Percentiles rank a stretch among this genome's conserved stretches.
phyloP scores from a whole-genome alignment of 2,797 vertebrate species.

The Enteromius thamalakanensis region DNA sequence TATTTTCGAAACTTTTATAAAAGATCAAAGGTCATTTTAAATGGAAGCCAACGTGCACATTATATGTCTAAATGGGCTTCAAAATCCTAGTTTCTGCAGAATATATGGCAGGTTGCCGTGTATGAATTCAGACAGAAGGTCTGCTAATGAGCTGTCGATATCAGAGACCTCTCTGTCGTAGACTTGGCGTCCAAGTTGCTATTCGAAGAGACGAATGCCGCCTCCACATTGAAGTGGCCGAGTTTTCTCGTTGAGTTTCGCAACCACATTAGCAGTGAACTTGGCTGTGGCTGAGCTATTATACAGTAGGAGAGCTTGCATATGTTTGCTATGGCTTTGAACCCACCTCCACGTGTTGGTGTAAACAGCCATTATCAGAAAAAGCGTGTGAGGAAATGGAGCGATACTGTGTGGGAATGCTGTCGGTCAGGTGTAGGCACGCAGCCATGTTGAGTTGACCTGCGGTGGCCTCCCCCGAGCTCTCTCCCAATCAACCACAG shows the following conservation, averaged over 20 bases:
- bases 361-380: conserved; percentile 49
- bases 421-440: conserved; percentile 64
- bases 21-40: conserved; percentile 26
- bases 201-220: neutral
- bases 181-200: conserved; percentile 1
- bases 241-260: conserved; percentile 39
- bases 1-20: conserved; percentile 11
- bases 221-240: conserved; percentile 20
- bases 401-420: conserved; percentile 49
- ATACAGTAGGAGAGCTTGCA: conserved; percentile 15
- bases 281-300: conserved; percentile 44
- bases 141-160: conserved; percentile 42
- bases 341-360: conserved; percentile 39
- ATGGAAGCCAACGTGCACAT: conserved; percentile 2
- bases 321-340: conserved; percentile 46
- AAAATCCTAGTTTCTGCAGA: neutral
- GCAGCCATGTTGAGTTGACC: conserved; percentile 59
- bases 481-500: conserved; percentile 71
- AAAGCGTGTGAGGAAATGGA: conserved; percentile 20
- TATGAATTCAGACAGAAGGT: conserved; percentile 23
- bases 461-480: conserved; percentile 56
- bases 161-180: conserved; percentile 13
- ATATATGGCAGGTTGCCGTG: conserved; percentile 20
- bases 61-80: conserved; percentile 8
- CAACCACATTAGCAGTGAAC: conserved; percentile 36